Evolutionary conservation across 2,797 vertebrate genomes (phyloP), one percentile per base, ranked within the genome.

Genomic region (Rallus crepitans): DNA sequence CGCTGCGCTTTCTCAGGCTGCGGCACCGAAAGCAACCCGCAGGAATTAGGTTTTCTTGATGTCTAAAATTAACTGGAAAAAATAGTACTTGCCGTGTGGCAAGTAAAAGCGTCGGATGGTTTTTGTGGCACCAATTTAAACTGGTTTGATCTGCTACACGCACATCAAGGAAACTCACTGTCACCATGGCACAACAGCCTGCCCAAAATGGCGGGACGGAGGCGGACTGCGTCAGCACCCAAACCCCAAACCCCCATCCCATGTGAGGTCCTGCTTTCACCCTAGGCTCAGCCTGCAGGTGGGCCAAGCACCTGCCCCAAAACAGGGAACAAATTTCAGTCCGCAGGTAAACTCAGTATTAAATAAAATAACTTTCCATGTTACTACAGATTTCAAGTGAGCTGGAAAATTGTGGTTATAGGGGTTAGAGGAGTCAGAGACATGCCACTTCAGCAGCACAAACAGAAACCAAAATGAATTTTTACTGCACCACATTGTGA

Each of bases 11-110:
- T 78, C 83, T 84, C 75, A 88, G 82, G 91, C 48, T 66, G 84
- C 20, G 1, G 63, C n/a, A 81, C 65, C 13, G 1, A 87, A 72
- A 95, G 77, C 80, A 73, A 42, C 86, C 85, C 69, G 5, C 66
- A 96, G 90, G 90, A 95, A 87, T 80, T 87, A 30, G 48, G 30
- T 73, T 97, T 94, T 82, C 88, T 24, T 25, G 61, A 71, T 61
- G 33, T 39, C 57, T 81, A 90, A 95, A 94, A 96, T 94, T 87
- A 75, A 75, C 91, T 61, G 30, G 75, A 61, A 94, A 85, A 87
- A 72, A n/a, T 30, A 56, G 72, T 55, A 24, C 61, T 94, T 91
- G 91, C 92, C 23, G 18, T 21, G 42, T 81, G 73, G 85, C 59
- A 90, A 61, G 56, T 69, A 73, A 84, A 76, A 91, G 52, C 42